Percentiles rank a stretch among this genome's conserved stretches.
Conservation (phyloP, 23 tunicate species). For the Trididemnum clinides region DNA sequence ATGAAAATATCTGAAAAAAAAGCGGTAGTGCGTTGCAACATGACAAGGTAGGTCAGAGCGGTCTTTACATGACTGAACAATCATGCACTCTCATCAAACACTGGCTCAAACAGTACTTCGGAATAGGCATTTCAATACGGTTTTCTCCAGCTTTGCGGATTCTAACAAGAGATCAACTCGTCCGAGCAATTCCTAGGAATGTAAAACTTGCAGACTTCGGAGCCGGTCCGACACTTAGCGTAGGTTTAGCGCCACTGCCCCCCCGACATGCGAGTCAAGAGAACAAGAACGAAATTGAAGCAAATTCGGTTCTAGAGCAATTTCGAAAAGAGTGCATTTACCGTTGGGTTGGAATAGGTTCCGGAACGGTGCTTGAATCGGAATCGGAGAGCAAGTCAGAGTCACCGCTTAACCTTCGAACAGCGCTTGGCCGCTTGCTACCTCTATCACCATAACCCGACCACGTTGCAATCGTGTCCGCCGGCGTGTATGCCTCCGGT, state of each 20-base stretch:
- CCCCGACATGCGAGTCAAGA: background rate
- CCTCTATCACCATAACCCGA: constrained; percentile 83
- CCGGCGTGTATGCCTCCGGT: constrained; percentile 20
- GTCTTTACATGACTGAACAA: too few relatives aligned
- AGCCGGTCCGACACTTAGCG: background rate
- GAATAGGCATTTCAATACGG: too few relatives aligned
- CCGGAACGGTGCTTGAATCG: constrained; percentile 5
- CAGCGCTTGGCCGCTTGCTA: constrained; percentile 38
- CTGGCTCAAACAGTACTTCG: too few relatives aligned
- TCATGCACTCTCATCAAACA: too few relatives aligned
- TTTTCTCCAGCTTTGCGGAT: too few relatives aligned
- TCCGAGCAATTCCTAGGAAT: too few relatives aligned
- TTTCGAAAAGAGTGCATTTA: background rate
- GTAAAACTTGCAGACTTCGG: too few relatives aligned
- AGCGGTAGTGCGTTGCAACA: too few relatives aligned
- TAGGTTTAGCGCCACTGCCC: too few relatives aligned
- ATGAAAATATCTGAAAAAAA: too few relatives aligned
- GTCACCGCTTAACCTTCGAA: constrained; percentile 53
- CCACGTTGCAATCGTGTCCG: constrained; percentile 82
- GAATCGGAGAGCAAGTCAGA: constrained; percentile 2
- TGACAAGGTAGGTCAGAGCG: too few relatives aligned
- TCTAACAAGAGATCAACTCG: too few relatives aligned
- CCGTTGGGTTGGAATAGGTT: constrained; percentile 1
- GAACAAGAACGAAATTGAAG: background rate
- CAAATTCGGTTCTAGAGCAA: background rate